Evolutionary conservation across 2,888 invertebrate species (phyloP).

Genomic region (Cephus rjabovi): DNA sequence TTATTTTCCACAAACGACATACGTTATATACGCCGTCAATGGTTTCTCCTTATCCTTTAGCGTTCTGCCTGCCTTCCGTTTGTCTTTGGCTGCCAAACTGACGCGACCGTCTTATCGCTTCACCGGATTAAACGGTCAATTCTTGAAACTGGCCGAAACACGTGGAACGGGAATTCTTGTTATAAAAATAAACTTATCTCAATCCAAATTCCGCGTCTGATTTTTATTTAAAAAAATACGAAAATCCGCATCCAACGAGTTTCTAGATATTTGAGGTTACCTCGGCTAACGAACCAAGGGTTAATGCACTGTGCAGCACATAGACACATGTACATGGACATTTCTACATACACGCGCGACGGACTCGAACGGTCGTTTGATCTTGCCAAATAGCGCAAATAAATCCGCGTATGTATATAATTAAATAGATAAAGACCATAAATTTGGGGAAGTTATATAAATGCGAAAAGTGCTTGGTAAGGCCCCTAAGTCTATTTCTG

Average conservation of each 20-base stretch:
- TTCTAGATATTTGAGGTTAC: neutral
- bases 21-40: neutral
- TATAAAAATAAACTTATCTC: neutral
- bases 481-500: constrained; percentile 50
- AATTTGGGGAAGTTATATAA: constrained; percentile 51
- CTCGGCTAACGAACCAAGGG: neutral
- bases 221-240: neutral
- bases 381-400: constrained; percentile 32
- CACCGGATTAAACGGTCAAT: neutral
- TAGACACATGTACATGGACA: neutral
- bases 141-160: neutral
- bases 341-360: neutral
- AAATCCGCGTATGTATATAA: constrained; percentile 38
- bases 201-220: neutral
- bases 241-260: neutral
- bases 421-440: constrained; percentile 55
- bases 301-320: neutral
- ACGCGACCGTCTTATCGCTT: neutral
- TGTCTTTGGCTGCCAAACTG: neutral
- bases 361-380: constrained; percentile 4
- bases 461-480: constrained; percentile 46
- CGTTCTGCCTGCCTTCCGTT: neutral
- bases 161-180: neutral
- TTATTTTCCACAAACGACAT: neutral
- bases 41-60: neutral